Base-by-base conservation (phyloP, 1,140 invertebrate species). In the Trichonephila clavipes region DNA sequence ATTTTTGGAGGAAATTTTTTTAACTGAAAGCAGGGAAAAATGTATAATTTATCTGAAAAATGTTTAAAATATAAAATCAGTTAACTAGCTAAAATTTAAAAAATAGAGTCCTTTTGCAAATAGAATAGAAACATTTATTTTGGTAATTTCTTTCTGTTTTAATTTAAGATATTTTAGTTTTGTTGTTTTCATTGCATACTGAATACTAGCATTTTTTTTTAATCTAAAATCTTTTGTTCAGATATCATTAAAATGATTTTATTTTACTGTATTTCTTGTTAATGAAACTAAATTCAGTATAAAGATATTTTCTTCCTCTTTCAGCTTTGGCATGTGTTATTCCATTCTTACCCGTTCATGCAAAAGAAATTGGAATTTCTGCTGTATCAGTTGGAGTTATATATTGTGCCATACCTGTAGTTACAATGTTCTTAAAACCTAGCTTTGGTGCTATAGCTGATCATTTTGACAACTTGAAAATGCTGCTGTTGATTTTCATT, bases 311-410 rank as follows among this genome's bases (percentile, higher is more conserved):
- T 40, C 19, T 88, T 59, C 90, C 1, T 86, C 24, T 88, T 66
- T 64, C 40, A 94, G 94, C 90, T 88, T 88, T 96, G 81, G 95
- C 95, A 44, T 95, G 95, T 87, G 94, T 96, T 14, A 81, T 96
- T 44, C 96, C 96, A 21, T 96, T 95, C 94, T 94, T 96, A n/a
- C 90, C 95, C 8, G 91, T 96, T 1, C 95, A 95, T 94, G 95
- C 95, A 90, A 95, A 95, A 89, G 94, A 95, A 88, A 94, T 96
- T 69, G 95, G 95, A 58, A 94, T 96, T 14, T 95, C 95, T 2
- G 93, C 95, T 5, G 94, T 95, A 21, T 95, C 95, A 82, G 94
- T 95, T 14, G 95, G 95, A 18, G 94, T 96, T 12, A 95, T 96
- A 59, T 96, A 95, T 94, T 95, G 95, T 28, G 82, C 95, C 8